Evolutionary conservation across 2,797 vertebrate species (phyloP).

Genomic region (Scolopax bukidnonensis): DNA sequence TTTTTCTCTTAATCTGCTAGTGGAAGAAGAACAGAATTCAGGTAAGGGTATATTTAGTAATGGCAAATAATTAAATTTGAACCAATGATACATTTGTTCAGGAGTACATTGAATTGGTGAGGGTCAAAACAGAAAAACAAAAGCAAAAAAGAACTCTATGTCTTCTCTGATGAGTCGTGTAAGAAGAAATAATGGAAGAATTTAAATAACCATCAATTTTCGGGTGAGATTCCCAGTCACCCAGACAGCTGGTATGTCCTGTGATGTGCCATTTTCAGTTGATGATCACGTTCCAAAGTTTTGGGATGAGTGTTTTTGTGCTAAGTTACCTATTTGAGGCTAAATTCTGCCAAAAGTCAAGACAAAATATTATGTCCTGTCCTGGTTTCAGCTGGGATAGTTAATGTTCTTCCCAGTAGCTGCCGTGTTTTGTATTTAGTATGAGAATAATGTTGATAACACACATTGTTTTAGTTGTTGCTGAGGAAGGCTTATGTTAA

Average conservation of each 20-base stretch:
- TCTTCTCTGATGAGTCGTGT: not conserved
- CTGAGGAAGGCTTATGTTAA: not conserved
- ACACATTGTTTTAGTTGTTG: not conserved
- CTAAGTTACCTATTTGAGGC: not conserved
- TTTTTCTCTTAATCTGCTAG: not conserved
- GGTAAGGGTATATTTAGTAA: not conserved
- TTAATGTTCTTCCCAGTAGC: not conserved
- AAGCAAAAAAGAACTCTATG: not conserved
- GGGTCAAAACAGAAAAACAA: not conserved
- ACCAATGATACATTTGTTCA: not conserved
- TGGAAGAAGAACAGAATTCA: not conserved
- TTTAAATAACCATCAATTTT: not conserved
- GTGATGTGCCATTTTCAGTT: not conserved
- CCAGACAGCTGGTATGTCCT: not conserved
- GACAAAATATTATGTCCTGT: not conserved
- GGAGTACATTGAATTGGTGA: not conserved
- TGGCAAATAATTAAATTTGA: not conserved
- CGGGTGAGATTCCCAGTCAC: not conserved
- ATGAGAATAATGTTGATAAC: not conserved
- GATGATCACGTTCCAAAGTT: not conserved
- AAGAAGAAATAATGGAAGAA: not conserved
- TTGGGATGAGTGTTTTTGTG: not conserved
- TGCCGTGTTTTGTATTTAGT: not conserved
- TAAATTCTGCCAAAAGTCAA: not conserved
- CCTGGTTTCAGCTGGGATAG: not conserved